phyloP scores from a whole-genome alignment of 1,140 invertebrate species.

The Ruditapes philippinarum region DNA sequence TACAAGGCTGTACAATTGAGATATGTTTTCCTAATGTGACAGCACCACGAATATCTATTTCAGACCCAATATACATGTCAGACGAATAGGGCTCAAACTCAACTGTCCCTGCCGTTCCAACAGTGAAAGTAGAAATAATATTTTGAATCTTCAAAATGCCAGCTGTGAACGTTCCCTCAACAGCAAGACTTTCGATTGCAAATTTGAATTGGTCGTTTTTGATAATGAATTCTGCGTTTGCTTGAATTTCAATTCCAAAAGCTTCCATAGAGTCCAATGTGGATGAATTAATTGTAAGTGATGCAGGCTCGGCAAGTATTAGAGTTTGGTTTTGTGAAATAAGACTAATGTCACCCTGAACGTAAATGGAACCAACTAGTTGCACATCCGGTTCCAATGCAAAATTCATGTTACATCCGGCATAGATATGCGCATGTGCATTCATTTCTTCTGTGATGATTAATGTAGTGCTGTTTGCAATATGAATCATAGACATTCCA shows the following conservation, averaged over 20 bases:
- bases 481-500: slow-evolving; percentile 65
- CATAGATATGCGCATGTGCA: slow-evolving; percentile 70
- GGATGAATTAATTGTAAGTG: slow-evolving; percentile 47
- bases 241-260: slow-evolving; percentile 1
- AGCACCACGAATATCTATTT: slow-evolving; percentile 66
- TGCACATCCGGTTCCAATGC: slow-evolving; percentile 50
- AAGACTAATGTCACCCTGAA: slow-evolving; percentile 68
- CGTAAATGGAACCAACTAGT: slow-evolving; percentile 40
- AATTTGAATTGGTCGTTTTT: slow-evolving; percentile 50
- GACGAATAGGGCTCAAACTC: slow-evolving; percentile 70
- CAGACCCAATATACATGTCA: slow-evolving; percentile 68
- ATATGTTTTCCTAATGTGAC: slow-evolving; percentile 67
- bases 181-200: slow-evolving; percentile 31
- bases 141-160: neutral
- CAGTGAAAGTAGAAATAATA: slow-evolving; percentile 60
- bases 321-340: slow-evolving; percentile 60
- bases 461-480: slow-evolving; percentile 57
- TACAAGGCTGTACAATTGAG: slow-evolving; percentile 72
- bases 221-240: slow-evolving; percentile 13
- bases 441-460: slow-evolving; percentile 60
- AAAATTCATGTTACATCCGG: slow-evolving; percentile 51
- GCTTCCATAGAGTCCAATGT: neutral
- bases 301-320: slow-evolving; percentile 47
- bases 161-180: slow-evolving; percentile 67
- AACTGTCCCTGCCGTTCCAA: slow-evolving; percentile 67